Conservation (phyloP, 2,113 vertebrate species). For the Hemiscyllium ocellatum region DNA sequence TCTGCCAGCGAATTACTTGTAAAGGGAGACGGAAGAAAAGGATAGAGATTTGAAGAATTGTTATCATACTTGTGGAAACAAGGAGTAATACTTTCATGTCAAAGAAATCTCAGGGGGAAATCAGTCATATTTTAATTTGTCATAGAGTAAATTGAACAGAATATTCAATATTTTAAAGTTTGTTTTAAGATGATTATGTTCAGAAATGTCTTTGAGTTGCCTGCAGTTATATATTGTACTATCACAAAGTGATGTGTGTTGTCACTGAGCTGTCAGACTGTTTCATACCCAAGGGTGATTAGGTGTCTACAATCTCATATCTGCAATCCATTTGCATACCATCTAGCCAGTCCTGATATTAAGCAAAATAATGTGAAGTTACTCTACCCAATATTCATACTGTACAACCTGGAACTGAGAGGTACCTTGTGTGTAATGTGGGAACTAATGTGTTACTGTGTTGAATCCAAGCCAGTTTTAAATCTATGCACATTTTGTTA, state of each 20-base stretch:
- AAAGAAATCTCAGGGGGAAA: background rate
- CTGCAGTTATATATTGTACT: background rate
- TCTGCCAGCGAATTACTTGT: background rate
- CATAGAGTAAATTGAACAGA: background rate
- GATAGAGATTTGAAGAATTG: background rate
- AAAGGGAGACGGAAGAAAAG: background rate
- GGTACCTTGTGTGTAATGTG: background rate
- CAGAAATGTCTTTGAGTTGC: background rate
- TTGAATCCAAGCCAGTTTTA: background rate
- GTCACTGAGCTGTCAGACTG: background rate
- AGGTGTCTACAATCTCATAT: background rate
- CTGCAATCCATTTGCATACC: background rate
- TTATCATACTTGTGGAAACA: background rate
- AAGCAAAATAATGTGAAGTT: background rate
- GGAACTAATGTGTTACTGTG: background rate
- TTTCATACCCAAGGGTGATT: background rate
- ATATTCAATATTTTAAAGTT: background rate
- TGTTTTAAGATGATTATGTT: background rate
- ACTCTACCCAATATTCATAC: background rate
- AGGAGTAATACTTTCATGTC: background rate
- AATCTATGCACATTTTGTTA: conserved; percentile 9
- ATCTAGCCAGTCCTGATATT: background rate
- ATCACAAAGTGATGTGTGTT: background rate
- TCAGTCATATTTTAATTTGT: background rate
- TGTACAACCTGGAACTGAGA: background rate